These are phyloP conservation scores for Hippasteria phrygiana DNA, from an alignment of 53 echinoderm and acorn worm genomes.

Conservation along the genomic window DNA sequence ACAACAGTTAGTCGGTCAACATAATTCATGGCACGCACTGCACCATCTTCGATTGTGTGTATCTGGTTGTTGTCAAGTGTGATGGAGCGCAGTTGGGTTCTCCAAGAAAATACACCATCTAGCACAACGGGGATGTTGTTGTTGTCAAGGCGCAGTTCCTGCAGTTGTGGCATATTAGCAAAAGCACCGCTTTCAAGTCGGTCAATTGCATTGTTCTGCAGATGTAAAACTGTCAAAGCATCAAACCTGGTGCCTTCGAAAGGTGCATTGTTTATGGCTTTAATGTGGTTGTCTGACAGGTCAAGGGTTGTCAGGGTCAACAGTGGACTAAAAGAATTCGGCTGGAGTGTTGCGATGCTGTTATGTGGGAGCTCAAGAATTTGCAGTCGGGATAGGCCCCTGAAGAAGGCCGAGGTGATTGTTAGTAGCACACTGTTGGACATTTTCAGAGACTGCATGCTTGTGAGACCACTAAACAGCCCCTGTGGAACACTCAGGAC, in stretches of 20 bases:
- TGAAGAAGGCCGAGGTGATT: constrained; percentile 48
- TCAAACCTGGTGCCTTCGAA: constrained; percentile 19
- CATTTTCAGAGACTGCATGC: constrained; percentile 69
- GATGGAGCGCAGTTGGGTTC: constrained; percentile 70
- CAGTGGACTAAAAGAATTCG: constrained; percentile 37
- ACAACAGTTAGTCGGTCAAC: constrained; percentile 76
- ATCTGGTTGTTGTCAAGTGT: constrained; percentile 80
- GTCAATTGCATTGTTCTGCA: constrained; percentile 63
- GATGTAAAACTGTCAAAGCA: constrained; percentile 29
- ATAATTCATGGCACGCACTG: constrained; percentile 54
- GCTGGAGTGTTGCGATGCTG: constrained; percentile 49
- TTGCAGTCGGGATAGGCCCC: constrained; percentile 59
- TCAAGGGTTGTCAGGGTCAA: constrained; percentile 48
- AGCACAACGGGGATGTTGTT: constrained; percentile 75
- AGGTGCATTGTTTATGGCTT: not conserved
- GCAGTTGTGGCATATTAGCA: constrained; percentile 57
- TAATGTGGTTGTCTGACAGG: constrained; percentile 60
- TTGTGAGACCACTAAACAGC: constrained; percentile 61
- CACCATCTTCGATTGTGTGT: constrained; percentile 70
- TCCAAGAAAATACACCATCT: constrained; percentile 63
- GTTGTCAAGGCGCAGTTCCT: constrained; percentile 77
- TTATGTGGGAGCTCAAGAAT: constrained; percentile 67
- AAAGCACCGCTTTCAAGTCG: constrained; percentile 62
- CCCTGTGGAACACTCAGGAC: constrained; percentile 67
- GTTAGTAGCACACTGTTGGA: constrained; percentile 56